Evolutionary conservation across 2,113 vertebrate genomes (phyloP).

Genomic region (Polypterus senegalus): DNA sequence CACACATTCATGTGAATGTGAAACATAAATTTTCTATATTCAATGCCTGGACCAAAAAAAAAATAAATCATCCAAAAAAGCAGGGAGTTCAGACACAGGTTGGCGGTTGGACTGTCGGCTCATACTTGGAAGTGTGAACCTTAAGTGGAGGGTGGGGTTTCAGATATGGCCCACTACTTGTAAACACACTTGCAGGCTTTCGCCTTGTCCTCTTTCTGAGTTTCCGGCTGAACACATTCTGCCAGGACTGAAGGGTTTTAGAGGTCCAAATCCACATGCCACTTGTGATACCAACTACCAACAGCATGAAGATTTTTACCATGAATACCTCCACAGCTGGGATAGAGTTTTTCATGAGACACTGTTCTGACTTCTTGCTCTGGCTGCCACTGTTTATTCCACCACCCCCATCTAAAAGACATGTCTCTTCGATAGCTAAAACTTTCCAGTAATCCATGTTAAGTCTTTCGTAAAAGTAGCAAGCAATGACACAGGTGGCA

Average conservation of each 20-base stretch:
- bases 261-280: slow-evolving; percentile 98
- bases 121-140: slow-evolving; percentile 67
- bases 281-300: slow-evolving; percentile 93
- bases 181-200: slow-evolving; percentile 76
- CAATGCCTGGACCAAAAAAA: no score
- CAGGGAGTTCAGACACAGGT: slow-evolving; percentile 67
- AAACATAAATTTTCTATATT: no score
- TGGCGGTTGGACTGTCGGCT: slow-evolving; percentile 62
- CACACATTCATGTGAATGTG: no score
- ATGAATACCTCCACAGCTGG: slow-evolving; percentile 91
- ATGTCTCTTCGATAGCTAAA: slow-evolving; percentile 63
- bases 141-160: slow-evolving; percentile 79
- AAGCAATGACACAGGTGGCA: slow-evolving; percentile 90
- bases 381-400: slow-evolving; percentile 32
- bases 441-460: slow-evolving; percentile 86
- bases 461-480: slow-evolving; percentile 89
- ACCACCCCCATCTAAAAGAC: slow-evolving; percentile 29
- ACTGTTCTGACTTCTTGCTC: slow-evolving; percentile 63
- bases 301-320: slow-evolving; percentile 91
- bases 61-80: no score
- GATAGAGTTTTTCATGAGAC: slow-evolving; percentile 73
- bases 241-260: slow-evolving; percentile 94
- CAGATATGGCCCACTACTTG: slow-evolving; percentile 69
- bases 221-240: slow-evolving; percentile 76
- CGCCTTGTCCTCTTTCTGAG: slow-evolving; percentile 69